These are phyloP conservation scores for Dolichoris vasculosae DNA, from an alignment of 1,140 invertebrate species.

Conservation along the genomic window DNA sequence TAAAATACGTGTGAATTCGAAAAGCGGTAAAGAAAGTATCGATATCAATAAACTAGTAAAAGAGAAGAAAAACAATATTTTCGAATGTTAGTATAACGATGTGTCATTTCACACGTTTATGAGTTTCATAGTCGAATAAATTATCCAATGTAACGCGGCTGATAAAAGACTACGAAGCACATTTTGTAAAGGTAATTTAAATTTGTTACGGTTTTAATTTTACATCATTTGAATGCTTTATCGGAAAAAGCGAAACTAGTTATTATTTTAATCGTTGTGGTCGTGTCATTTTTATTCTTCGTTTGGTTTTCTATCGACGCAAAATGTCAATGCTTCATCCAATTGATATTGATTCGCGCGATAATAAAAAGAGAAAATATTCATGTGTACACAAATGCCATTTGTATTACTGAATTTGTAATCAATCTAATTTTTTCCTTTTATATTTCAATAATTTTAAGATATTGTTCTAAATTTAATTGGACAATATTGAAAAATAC, in stretches of 20 bases:
- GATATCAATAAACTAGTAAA: neutral
- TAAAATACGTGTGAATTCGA: no score
- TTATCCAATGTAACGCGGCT: neutral
- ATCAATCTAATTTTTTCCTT: neutral
- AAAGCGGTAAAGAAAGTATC: neutral
- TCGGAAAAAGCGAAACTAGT: neutral
- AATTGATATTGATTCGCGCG: constrained; percentile 11
- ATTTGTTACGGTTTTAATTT: constrained; percentile 27
- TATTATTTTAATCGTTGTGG: neutral
- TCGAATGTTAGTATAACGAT: neutral
- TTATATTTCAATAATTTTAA: neutral
- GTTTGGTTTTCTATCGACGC: neutral
- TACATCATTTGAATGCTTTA: neutral
- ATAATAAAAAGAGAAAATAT: neutral
- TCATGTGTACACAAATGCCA: neutral
- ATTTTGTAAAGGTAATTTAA: constrained; percentile 27
- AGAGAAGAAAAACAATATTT: neutral
- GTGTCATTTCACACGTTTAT: constrained; percentile 10
- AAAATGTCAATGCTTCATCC: neutral
- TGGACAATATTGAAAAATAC: neutral
- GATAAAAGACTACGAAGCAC: neutral
- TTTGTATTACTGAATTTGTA: neutral
- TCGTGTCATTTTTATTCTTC: neutral
- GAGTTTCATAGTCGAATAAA: constrained; percentile 42
- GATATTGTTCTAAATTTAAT: neutral